phyloP scores from a whole-genome alignment of 2,797 vertebrate genomes.

The Sebastes vulpes region DNA sequence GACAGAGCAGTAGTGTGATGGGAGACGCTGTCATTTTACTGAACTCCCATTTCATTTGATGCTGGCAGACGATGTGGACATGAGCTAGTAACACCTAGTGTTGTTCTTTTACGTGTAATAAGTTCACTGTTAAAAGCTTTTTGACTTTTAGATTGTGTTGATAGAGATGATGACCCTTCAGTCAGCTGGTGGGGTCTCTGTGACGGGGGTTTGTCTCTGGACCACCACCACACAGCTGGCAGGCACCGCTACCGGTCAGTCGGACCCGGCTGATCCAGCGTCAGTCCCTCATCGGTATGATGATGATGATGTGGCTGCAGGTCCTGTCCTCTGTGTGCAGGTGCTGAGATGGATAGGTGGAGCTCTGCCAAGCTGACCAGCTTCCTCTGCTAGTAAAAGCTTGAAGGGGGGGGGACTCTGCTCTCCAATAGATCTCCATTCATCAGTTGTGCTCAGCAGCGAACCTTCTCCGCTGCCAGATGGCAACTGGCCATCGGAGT shows the following conservation, averaged over 20 bases:
- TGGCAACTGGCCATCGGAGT: conserved; percentile 84
- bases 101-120: too few species aligned
- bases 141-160: background rate
- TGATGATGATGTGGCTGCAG: conserved; percentile 28
- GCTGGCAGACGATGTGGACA: too few species aligned
- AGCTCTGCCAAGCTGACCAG: conserved; percentile 63
- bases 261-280: conserved; percentile 1
- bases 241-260: conserved; percentile 17
- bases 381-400: conserved; percentile 46
- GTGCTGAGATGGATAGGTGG: conserved; percentile 64
- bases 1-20: background rate
- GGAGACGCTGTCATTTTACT: too few species aligned
- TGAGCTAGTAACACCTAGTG: too few species aligned
- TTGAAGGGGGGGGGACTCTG: conserved; percentile 52
- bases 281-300: conserved; percentile 40
- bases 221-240: background rate
- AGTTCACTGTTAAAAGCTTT: too few species aligned
- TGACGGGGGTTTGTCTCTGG: background rate
- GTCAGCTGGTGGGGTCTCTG: background rate
- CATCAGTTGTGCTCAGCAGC: conserved; percentile 82
- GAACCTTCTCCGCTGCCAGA: conserved; percentile 82
- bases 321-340: conserved; percentile 59
- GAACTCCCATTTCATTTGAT: too few species aligned
- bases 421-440: conserved; percentile 79
- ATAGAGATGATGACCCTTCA: background rate